Conservation (phyloP, 1,140 invertebrate species). For the Caenorhabditis brenneri region DNA sequence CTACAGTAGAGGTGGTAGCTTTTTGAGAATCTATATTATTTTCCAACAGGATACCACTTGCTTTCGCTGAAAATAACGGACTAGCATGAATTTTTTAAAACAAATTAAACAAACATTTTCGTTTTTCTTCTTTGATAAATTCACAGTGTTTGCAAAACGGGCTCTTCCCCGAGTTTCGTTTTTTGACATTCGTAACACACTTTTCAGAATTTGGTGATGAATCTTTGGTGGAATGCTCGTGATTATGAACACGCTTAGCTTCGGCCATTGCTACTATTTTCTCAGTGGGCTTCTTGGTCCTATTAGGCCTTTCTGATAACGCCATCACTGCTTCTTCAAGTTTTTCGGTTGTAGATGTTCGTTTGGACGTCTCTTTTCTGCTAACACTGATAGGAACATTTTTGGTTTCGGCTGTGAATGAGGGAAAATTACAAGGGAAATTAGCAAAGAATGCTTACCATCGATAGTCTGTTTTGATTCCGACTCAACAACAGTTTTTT, state of each 20-base stretch:
- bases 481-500: no score
- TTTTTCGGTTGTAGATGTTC: background rate
- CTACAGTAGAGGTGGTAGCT: no score
- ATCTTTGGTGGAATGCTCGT: background rate
- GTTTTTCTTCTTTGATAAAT: background rate
- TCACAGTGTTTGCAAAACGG: constrained; percentile 23
- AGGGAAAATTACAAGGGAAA: no score
- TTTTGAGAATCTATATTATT: no score
- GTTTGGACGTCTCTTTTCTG: no score
- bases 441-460: no score
- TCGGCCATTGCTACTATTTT: background rate
- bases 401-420: no score
- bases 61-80: background rate
- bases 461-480: no score
- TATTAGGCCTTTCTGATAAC: background rate
- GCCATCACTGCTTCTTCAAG: background rate
- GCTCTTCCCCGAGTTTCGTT: no score
- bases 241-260: background rate
- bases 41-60: background rate
- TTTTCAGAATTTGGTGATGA: background rate
- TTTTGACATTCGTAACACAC: background rate
- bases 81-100: background rate
- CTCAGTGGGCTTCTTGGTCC: background rate
- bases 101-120: background rate
- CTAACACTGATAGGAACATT: no score